phyloP scores from a whole-genome alignment of 2,797 vertebrate species.

The Molothrus ater region DNA sequence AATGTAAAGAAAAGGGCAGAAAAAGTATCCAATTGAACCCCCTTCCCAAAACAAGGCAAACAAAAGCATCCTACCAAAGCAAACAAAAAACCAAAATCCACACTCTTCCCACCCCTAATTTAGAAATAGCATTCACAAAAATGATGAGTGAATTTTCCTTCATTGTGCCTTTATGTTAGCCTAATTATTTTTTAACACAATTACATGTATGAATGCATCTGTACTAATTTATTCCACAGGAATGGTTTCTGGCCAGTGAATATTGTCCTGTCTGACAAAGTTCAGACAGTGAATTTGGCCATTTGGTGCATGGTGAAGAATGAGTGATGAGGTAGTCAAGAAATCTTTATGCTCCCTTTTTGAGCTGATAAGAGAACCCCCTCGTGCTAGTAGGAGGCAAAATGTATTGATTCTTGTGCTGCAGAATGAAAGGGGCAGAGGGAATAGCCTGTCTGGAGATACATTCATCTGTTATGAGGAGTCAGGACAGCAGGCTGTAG shows the following conservation, averaged over 20 bases:
- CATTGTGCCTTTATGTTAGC: background rate
- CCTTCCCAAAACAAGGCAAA: background rate
- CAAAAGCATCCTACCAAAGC: background rate
- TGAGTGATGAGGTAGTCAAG: background rate
- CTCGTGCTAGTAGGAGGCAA: background rate
- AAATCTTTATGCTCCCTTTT: background rate
- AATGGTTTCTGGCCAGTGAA: background rate
- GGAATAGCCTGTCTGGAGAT: background rate
- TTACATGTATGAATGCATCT: background rate
- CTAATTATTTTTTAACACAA: background rate
- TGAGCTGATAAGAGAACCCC: background rate
- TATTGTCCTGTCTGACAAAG: background rate
- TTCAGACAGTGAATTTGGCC: background rate
- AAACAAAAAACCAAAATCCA: background rate
- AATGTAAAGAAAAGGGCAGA: background rate
- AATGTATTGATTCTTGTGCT: background rate
- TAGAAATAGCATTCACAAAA: background rate
- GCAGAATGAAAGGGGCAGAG: background rate
- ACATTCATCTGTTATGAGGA: background rate
- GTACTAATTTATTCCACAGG: background rate
- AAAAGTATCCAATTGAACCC: background rate
- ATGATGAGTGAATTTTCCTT: background rate
- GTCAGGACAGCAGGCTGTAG: background rate
- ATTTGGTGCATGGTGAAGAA: background rate
- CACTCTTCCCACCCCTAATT: background rate